A percentile compares a stretch with the other conserved stretches of the same genome.
phyloP scores from a whole-genome alignment of 1,140 invertebrate genomes.

The Platorchestia sp. region DNA sequence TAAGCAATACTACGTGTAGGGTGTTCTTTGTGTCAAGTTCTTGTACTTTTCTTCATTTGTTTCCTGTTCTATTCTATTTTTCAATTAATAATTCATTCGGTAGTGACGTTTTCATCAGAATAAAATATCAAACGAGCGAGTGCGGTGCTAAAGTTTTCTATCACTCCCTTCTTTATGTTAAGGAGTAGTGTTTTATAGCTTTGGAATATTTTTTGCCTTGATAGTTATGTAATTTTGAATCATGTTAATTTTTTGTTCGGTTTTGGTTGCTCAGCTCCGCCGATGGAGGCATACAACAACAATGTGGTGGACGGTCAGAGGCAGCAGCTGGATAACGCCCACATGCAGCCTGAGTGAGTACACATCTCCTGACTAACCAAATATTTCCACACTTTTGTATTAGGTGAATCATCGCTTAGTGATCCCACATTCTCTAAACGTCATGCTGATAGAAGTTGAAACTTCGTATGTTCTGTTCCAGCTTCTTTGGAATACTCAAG shows the following conservation, averaged over 20 bases:
- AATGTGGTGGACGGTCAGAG: constrained; percentile 30
- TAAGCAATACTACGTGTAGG: too few relatives aligned
- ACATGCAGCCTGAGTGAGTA: constrained; percentile 47
- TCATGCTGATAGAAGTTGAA: not conserved
- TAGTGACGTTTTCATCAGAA: too few relatives aligned
- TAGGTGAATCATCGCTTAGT: not conserved
- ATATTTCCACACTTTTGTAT: not conserved
- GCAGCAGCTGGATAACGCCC: constrained; percentile 19
- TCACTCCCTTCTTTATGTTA: not conserved
- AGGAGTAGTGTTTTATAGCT: not conserved
- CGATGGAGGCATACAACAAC: constrained; percentile 25
- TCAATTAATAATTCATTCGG: not conserved
- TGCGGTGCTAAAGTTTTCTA: not conserved
- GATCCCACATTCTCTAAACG: not conserved
- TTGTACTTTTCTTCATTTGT: not conserved
- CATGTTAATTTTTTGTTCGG: not conserved
- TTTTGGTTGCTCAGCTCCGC: not conserved
- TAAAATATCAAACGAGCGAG: not conserved
- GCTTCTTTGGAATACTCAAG: not conserved
- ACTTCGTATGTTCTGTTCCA: not conserved
- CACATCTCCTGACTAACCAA: not conserved
- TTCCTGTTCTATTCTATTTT: not conserved
- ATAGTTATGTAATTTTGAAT: not conserved
- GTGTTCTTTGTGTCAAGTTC: too few relatives aligned
- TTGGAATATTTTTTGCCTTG: not conserved